phyloP scores from a whole-genome alignment of 2,113 vertebrate genomes.

The Amblyornis subalaris region DNA sequence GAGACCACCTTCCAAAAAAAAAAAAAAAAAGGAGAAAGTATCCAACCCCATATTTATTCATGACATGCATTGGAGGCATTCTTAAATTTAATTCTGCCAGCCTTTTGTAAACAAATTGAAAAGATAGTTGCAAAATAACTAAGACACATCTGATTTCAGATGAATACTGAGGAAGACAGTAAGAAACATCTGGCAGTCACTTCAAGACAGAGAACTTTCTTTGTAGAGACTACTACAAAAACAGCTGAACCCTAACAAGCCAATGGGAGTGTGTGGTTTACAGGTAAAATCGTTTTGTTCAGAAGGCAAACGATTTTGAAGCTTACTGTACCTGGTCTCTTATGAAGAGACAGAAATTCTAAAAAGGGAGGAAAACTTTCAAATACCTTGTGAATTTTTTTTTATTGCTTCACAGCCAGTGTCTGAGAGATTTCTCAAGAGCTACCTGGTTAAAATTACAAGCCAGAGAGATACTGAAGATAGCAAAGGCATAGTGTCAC shows the following conservation, averaged over 20 bases:
- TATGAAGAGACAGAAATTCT: not conserved
- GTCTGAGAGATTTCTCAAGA: not conserved
- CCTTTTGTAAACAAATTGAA: not conserved
- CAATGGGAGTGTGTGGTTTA: not conserved
- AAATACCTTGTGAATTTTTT: not conserved
- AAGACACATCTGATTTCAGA: not conserved
- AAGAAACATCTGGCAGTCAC: not conserved
- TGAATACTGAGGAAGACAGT: not conserved
- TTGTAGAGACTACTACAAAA: not conserved
- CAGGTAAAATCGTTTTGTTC: not conserved
- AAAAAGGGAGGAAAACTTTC: not conserved
- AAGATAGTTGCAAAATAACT: not conserved
- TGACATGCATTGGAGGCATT: not conserved
- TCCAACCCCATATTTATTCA: not conserved
- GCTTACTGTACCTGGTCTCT: not conserved
- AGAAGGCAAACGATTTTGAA: not conserved
- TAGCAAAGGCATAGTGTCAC: not conserved
- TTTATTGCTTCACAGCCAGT: not conserved
- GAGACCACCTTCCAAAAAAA: not conserved
- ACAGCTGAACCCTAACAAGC: not conserved
- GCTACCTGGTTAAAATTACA: not conserved
- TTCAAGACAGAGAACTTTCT: not conserved
- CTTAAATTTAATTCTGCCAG: not conserved
- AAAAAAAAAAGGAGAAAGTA: not conserved
- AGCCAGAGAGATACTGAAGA: not conserved